These are phyloP conservation scores for Musca vetustissima DNA, from an alignment of 1,140 invertebrate genomes.

Conservation along the genomic window DNA sequence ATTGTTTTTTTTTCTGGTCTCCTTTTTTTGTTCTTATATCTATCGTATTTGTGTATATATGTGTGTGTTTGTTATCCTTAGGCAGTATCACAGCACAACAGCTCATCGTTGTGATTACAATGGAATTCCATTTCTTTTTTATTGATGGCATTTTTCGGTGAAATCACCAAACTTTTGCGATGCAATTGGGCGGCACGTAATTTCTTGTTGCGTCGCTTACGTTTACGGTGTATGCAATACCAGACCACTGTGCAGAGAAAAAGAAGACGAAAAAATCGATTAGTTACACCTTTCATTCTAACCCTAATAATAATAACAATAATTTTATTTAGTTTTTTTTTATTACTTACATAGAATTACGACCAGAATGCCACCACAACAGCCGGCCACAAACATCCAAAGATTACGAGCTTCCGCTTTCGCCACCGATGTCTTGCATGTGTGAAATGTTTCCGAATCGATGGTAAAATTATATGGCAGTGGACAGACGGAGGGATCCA, in stretches of 20 bases:
- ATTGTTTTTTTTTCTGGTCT: no score
- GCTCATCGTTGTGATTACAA: constrained; percentile 26
- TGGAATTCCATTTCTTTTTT: constrained; percentile 11
- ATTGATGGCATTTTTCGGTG: constrained; percentile 46
- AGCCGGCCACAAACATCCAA: constrained; percentile 39
- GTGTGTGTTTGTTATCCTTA: constrained; percentile 22
- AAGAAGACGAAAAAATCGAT: neutral
- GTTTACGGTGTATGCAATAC: constrained; percentile 39
- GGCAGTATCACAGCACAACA: constrained; percentile 52
- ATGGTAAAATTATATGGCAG: constrained; percentile 50
- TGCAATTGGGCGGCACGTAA: constrained; percentile 29
- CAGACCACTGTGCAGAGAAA: constrained; percentile 34
- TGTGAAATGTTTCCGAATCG: constrained; percentile 41
- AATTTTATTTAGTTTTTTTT: neutral
- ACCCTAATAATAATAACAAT: no score
- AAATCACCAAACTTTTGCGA: constrained; percentile 48
- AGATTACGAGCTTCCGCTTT: constrained; percentile 22
- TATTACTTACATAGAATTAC: constrained; percentile 31
- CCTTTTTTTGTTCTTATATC: no score
- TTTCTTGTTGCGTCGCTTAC: constrained; percentile 31
- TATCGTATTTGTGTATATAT: no score
- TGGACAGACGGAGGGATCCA: constrained; percentile 41
- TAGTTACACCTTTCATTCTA: neutral
- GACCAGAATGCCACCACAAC: constrained; percentile 37
- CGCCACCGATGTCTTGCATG: constrained; percentile 32